Percentiles rank a stretch among this genome's conserved stretches.
phyloP scores from a whole-genome alignment of 1,140 invertebrate species.

The Eurytemora carolleeae region DNA sequence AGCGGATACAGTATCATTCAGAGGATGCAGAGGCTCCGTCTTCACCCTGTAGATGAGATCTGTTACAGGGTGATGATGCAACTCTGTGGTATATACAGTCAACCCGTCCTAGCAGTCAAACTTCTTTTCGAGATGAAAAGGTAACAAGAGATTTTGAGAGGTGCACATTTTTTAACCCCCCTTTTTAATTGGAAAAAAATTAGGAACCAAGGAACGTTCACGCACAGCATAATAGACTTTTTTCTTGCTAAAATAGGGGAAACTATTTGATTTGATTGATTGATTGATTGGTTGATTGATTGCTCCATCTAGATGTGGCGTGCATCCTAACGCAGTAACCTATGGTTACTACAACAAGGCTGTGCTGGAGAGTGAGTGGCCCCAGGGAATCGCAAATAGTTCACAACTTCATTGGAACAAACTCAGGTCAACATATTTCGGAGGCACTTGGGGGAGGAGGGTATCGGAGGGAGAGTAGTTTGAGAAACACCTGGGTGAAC shows the following conservation, averaged over 20 bases:
- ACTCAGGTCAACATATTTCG: constrained; percentile 30
- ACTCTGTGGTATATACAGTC: constrained; percentile 78
- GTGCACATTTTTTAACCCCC: too few relatives aligned
- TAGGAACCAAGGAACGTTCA: too few relatives aligned
- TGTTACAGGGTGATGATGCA: constrained; percentile 98
- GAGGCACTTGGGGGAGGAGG: too few relatives aligned
- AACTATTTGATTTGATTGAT: too few relatives aligned
- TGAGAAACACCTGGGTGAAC: constrained; percentile 11
- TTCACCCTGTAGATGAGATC: constrained; percentile 76
- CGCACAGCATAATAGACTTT: too few relatives aligned
- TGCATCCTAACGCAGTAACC: constrained; percentile 91
- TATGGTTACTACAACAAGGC: constrained; percentile 69
- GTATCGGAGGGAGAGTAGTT: constrained; percentile 6
- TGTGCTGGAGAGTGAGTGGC: constrained; percentile 85
- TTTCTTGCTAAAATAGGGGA: too few relatives aligned
- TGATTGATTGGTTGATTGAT: too few relatives aligned
- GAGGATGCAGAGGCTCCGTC: constrained; percentile 24
- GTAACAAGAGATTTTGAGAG: too few relatives aligned
- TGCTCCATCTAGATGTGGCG: constrained; percentile 34
- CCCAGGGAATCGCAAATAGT: constrained; percentile 56
- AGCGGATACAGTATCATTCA: not conserved
- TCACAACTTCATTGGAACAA: constrained; percentile 80
- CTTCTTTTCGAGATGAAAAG: constrained; percentile 85
- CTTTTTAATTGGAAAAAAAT: too few relatives aligned
- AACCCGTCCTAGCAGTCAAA: constrained; percentile 83